These are phyloP conservation scores for Ips typographus DNA, from an alignment of 1,140 invertebrate genomes.

Conservation along the genomic window DNA sequence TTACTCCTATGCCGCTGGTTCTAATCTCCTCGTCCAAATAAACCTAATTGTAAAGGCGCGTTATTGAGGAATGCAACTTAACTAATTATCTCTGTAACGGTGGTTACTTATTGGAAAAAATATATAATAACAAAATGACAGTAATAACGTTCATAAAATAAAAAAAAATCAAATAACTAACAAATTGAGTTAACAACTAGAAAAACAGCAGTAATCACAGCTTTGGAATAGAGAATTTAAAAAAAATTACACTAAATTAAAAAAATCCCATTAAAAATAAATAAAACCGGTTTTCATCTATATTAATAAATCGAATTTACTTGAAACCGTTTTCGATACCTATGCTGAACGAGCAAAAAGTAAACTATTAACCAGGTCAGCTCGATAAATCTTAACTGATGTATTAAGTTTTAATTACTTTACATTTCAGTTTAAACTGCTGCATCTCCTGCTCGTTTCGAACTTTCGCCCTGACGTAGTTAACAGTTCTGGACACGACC, in stretches of 20 bases:
- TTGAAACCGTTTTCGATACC: no score
- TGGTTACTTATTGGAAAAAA: not conserved
- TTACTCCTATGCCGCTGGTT: not conserved
- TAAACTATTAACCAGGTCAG: slow-evolving; percentile 3
- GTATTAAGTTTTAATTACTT: slow-evolving; percentile 26
- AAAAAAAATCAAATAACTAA: not conserved
- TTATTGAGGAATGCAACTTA: not conserved
- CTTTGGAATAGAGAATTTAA: not conserved
- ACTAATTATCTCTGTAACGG: not conserved
- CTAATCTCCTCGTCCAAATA: not conserved
- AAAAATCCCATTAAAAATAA: not conserved
- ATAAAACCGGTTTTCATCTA: not conserved
- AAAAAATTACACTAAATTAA: not conserved
- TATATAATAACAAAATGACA: not conserved
- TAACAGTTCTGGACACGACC: not conserved
- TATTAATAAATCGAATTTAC: no score
- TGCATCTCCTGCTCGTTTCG: not conserved
- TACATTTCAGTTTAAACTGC: slow-evolving; percentile 13
- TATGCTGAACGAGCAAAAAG: slow-evolving; percentile 6
- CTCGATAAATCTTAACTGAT: slow-evolving; percentile 14
- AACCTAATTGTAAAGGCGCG: not conserved
- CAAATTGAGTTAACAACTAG: not conserved
- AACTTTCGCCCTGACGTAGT: not conserved
- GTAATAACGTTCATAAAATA: not conserved
- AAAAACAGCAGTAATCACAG: not conserved